Percentiles rank a stretch among this genome's conserved stretches.
Conservation (phyloP, 2,113 vertebrate species). For the Anoura caudifer region DNA sequence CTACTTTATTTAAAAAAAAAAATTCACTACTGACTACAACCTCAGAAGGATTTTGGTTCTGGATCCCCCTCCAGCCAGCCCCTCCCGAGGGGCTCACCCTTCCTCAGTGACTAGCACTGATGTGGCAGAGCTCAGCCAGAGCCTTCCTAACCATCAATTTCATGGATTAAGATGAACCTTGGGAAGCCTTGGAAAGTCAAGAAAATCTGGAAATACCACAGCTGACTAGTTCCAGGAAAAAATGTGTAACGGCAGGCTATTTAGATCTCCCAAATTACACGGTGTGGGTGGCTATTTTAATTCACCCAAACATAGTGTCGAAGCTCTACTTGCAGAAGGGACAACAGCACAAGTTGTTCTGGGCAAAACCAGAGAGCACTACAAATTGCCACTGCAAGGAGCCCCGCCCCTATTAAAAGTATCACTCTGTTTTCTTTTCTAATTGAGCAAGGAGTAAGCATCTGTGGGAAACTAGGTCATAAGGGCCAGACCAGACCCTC, state of each 20-base stretch:
- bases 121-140: rapidly evolving
- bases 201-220: not conserved
- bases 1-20: not conserved
- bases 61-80: not conserved
- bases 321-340: not conserved
- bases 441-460: not conserved
- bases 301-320: not conserved
- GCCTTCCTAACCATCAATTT: not conserved
- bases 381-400: not conserved
- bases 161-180: not conserved
- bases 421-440: not conserved
- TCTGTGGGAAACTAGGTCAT: not conserved
- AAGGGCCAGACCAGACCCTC: not conserved
- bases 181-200: not conserved
- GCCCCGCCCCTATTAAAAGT: not conserved
- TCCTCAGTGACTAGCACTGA: not conserved
- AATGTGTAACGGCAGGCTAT: not conserved
- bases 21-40: not conserved
- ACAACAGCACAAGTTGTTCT: not conserved
- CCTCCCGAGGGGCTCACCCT: not conserved
- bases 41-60: not conserved
- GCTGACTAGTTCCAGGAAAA: not conserved
- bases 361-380: not conserved
- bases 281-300: not conserved
- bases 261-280: not conserved